phyloP scores from a whole-genome alignment of 2,888 invertebrate genomes.

The Cyaniris semiargus region DNA sequence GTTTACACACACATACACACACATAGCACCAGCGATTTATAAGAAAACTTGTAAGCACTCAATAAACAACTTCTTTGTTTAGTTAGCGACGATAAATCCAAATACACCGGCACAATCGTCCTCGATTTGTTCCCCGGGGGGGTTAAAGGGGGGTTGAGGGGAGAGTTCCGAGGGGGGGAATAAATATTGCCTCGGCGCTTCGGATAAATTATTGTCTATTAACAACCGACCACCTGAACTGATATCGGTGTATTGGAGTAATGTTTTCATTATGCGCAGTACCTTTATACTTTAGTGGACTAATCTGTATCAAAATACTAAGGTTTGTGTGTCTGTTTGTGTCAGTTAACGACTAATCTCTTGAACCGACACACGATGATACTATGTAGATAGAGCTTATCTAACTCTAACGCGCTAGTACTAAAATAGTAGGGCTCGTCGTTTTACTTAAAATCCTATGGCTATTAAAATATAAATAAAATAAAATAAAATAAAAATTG shows the following conservation, averaged over 20 bases:
- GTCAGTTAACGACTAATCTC: too few species aligned
- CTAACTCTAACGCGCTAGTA: too few species aligned
- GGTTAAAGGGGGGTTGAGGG: neutral
- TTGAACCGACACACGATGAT: too few species aligned
- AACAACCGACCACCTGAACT: conserved; percentile 19
- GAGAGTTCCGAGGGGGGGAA: neutral
- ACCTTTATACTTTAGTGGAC: too few species aligned
- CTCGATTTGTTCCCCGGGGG: neutral
- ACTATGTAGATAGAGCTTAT: too few species aligned
- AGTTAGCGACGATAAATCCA: conserved; percentile 12
- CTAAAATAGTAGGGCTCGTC: too few species aligned
- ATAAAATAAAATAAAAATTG: too few species aligned
- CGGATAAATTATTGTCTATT: conserved; percentile 15
- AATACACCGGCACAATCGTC: neutral
- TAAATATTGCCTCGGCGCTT: conserved; percentile 3
- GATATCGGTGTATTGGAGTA: neutral
- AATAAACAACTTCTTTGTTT: conserved; percentile 14
- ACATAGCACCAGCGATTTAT: conserved; percentile 3
- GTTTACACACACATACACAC: neutral
- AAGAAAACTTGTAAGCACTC: conserved; percentile 21
- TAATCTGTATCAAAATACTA: too few species aligned
- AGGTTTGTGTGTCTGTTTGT: too few species aligned
- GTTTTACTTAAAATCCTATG: too few species aligned
- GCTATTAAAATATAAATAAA: too few species aligned
- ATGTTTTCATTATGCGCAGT: neutral